phyloP scores from a whole-genome alignment of 1,140 invertebrate species.

The Leptinotarsa lineolata region DNA sequence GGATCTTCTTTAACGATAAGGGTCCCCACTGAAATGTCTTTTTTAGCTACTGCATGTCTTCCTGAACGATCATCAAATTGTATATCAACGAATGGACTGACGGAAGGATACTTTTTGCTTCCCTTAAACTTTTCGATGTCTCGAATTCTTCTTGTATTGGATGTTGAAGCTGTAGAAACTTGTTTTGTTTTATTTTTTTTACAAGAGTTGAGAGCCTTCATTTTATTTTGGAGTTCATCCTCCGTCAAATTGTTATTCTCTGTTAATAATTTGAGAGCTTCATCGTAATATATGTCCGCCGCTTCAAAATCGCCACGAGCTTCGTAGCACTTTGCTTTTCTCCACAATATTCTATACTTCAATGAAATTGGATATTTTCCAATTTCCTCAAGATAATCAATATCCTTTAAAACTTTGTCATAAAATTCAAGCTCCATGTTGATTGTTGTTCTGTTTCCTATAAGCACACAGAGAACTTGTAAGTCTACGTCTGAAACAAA shows the following conservation, averaged over 20 bases:
- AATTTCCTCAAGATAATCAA: neutral
- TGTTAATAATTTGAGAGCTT: neutral
- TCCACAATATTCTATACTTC: neutral
- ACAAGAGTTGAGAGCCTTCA: neutral
- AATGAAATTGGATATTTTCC: neutral
- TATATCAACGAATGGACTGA: neutral
- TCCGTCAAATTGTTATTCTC: neutral
- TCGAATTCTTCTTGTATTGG: neutral
- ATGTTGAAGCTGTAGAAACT: neutral
- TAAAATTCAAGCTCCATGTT: neutral
- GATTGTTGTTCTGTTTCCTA: neutral
- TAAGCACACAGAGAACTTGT: neutral
- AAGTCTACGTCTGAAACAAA: constrained; percentile 2
- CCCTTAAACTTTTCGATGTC: neutral
- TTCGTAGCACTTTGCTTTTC: neutral
- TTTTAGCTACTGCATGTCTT: neutral
- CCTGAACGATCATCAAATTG: neutral
- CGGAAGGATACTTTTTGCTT: neutral
- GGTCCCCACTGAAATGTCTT: neutral
- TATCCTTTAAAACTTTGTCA: neutral
- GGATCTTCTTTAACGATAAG: constrained; percentile 1
- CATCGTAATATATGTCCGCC: neutral
- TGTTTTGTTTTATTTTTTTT: neutral
- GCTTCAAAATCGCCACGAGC: neutral
- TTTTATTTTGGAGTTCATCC: neutral